Percentiles rank a stretch among this genome's conserved stretches.
Evolutionary conservation across 2,888 invertebrate species (phyloP).

Genomic region (Dendrolimus pini): DNA sequence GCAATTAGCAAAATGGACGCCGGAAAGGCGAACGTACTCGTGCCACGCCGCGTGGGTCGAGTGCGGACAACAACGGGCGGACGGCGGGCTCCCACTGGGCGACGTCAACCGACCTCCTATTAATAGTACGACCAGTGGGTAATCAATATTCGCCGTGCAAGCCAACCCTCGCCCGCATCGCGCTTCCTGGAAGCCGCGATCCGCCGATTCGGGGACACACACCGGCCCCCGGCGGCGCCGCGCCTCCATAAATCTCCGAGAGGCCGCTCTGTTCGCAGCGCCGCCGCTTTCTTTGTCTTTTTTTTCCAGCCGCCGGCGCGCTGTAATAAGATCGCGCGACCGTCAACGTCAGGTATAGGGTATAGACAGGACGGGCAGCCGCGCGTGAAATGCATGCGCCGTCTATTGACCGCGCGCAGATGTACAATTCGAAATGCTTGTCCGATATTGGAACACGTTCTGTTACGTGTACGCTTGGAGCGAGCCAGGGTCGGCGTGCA

Average conservation of each 20-base stretch:
- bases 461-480: constrained; percentile 16
- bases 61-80: constrained; percentile 14
- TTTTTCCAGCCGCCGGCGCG: constrained; percentile 34
- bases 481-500: constrained; percentile 24
- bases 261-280: constrained; percentile 33
- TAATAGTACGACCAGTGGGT: constrained; percentile 53
- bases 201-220: constrained; percentile 29
- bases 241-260: constrained; percentile 65
- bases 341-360: constrained; percentile 66
- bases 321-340: constrained; percentile 61
- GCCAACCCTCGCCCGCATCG: constrained; percentile 51
- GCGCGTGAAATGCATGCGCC: constrained; percentile 32
- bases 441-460: constrained; percentile 15
- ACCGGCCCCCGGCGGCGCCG: constrained; percentile 58
- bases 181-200: constrained; percentile 55
- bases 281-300: constrained; percentile 60
- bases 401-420: constrained; percentile 47
- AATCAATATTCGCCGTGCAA: constrained; percentile 65
- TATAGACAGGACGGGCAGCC: constrained; percentile 19
- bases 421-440: constrained; percentile 26
- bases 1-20: constrained; percentile 61
- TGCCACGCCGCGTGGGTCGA: constrained; percentile 23
- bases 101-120: constrained; percentile 45
- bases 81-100: constrained; percentile 29
- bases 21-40: constrained; percentile 42